Conservation (phyloP, 2,113 vertebrate genomes). For the Cyanocitta stelleri region DNA sequence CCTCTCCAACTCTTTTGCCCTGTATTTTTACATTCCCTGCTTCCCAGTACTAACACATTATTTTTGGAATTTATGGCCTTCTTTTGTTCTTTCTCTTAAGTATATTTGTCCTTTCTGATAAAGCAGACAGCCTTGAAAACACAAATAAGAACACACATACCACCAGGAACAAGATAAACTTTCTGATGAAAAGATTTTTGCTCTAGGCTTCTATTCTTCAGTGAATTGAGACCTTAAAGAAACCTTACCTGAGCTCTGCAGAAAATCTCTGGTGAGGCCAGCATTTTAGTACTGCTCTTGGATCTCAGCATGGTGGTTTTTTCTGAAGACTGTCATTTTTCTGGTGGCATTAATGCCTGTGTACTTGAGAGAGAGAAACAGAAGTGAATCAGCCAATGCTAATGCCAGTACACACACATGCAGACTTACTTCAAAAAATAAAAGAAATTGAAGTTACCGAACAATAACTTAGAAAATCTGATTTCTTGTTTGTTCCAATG, state of each 20-base stretch:
- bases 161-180: neutral
- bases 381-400: neutral
- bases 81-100: neutral
- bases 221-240: neutral
- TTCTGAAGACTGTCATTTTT: neutral
- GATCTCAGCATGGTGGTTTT: neutral
- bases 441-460: neutral
- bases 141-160: neutral
- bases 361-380: neutral
- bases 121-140: neutral
- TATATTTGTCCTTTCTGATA: neutral
- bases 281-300: neutral
- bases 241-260: neutral
- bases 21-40: neutral
- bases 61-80: neutral
- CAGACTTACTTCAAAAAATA: neutral
- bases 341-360: neutral
- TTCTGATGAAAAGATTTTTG: neutral
- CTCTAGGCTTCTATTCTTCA: neutral
- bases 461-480: conserved; percentile 30
- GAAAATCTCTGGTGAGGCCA: neutral
- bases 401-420: neutral
- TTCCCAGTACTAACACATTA: neutral
- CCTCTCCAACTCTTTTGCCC: neutral
- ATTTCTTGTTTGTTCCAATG: conserved; percentile 61